A percentile compares a stretch with the other conserved stretches of the same genome.
phyloP scores from a whole-genome alignment of 2,888 invertebrate species.

The Tromatobia lineatoria region DNA sequence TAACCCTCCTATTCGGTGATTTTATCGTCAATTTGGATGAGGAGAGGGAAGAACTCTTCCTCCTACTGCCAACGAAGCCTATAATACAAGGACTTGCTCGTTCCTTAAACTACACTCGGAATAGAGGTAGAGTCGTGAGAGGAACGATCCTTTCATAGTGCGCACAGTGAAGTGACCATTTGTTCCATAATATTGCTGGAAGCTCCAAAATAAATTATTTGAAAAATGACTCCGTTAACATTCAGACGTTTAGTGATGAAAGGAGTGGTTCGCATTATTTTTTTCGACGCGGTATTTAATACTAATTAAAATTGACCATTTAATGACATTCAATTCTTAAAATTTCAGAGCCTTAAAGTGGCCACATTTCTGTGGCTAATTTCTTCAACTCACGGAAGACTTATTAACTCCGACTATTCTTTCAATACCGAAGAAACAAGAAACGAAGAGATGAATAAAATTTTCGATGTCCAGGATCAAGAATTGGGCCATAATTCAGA shows the following conservation, averaged over 20 bases:
- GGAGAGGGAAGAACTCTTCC: constrained; percentile 43
- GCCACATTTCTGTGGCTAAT: not conserved
- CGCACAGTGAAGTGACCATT: not conserved
- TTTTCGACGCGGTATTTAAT: not conserved
- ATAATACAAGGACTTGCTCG: constrained; percentile 38
- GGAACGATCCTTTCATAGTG: constrained; percentile 45
- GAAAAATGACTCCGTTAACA: not conserved
- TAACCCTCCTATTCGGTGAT: constrained; percentile 54
- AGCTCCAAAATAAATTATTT: not conserved
- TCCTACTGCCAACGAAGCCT: constrained; percentile 31
- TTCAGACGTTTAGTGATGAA: constrained; percentile 6
- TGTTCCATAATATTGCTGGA: not conserved
- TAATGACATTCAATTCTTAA: not conserved
- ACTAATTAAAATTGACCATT: not conserved
- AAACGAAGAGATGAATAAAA: not conserved
- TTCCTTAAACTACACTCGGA: constrained; percentile 18
- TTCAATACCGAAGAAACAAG: not conserved
- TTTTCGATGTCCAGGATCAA: not conserved
- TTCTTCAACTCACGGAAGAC: constrained; percentile 44
- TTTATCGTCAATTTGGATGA: constrained; percentile 53
- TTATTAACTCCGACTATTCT: constrained; percentile 34
- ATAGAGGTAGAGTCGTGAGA: constrained; percentile 32
- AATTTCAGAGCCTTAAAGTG: not conserved
- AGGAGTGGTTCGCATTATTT: constrained; percentile 8
- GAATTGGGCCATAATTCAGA: not conserved